Percentiles rank a stretch among this genome's conserved stretches.
Evolutionary conservation across 2,113 vertebrate species (phyloP).

Genomic region (Sinocyclocheilus grahami): DNA sequence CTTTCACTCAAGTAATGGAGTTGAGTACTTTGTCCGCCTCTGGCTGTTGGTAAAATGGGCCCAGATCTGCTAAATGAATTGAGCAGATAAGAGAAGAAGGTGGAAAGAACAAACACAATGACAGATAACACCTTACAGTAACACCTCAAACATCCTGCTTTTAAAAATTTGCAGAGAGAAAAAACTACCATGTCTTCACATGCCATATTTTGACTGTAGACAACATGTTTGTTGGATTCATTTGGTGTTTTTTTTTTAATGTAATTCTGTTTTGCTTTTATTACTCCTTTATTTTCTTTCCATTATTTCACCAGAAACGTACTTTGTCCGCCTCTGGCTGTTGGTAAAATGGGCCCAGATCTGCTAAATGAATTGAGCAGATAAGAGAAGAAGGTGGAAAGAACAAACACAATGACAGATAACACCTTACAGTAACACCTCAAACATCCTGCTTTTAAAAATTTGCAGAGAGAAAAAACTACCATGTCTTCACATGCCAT

Average conservation of each 20-base stretch:
- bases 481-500: background rate
- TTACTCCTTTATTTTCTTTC: background rate
- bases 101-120: slow-evolving; percentile 2
- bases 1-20: no score
- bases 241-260: slow-evolving; percentile 1
- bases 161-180: background rate
- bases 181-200: background rate
- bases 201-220: background rate
- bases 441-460: background rate
- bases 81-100: slow-evolving; percentile 28
- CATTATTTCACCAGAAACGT: background rate
- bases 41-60: slow-evolving; percentile 2
- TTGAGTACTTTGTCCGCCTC: no score
- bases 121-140: background rate
- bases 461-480: background rate
- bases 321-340: background rate
- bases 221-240: background rate
- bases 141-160: background rate
- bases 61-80: background rate
- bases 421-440: background rate
- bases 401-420: background rate
- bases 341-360: slow-evolving; percentile 13
- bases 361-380: slow-evolving; percentile 2
- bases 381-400: slow-evolving; percentile 36
- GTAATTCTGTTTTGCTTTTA: background rate